Evolutionary conservation across 2,113 vertebrate species (phyloP).

Genomic region (Cyprinus carpio): DNA sequence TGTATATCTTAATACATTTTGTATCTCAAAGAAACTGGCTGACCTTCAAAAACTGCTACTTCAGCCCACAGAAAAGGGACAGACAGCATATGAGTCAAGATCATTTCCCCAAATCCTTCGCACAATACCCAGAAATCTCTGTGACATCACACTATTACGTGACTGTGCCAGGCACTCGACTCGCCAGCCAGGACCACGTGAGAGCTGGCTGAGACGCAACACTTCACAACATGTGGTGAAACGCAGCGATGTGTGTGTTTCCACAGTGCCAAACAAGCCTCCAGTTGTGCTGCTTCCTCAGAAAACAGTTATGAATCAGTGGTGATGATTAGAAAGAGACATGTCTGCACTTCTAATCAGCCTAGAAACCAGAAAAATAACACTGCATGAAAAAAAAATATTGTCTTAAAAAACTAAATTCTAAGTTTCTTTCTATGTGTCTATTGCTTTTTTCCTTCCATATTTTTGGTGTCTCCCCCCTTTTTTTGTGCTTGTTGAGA

Average conservation of each 20-base stretch:
- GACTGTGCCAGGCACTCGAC: constrained; percentile 74
- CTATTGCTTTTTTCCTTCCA: background rate
- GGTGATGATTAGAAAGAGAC: background rate
- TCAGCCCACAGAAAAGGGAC: background rate
- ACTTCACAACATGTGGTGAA: background rate
- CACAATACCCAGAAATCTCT: constrained; percentile 64
- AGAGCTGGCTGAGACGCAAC: background rate
- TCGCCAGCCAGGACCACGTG: background rate
- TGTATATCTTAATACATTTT: background rate
- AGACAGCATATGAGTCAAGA: background rate
- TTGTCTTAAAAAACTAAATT: too few species aligned
- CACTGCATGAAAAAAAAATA: background rate
- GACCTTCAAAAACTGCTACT: constrained; percentile 4
- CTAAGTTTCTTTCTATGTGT: background rate
- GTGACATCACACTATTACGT: constrained; percentile 71
- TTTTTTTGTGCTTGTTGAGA: background rate
- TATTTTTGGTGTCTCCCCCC: background rate
- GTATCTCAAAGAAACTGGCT: background rate
- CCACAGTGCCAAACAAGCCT: background rate
- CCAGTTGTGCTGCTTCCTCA: background rate
- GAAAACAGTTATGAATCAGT: background rate
- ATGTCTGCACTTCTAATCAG: background rate
- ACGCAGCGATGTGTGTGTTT: background rate
- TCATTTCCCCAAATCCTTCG: constrained; percentile 30
- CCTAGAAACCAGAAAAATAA: background rate